A percentile compares a stretch with the other conserved stretches of the same genome.
phyloP scores from a whole-genome alignment of 2,113 vertebrate species.

The Peromyscus polionotus region DNA sequence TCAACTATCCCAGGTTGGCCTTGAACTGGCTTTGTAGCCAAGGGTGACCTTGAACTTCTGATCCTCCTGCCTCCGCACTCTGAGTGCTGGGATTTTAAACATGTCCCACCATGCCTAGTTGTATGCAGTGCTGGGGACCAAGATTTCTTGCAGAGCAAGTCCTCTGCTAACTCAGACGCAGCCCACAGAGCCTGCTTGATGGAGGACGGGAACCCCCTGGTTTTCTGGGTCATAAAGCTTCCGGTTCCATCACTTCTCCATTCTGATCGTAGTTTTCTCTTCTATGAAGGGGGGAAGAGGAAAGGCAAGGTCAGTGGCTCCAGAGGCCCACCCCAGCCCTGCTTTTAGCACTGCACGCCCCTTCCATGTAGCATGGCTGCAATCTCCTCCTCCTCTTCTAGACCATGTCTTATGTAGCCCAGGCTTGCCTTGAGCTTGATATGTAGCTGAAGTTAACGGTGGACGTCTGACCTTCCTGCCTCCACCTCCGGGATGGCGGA shows the following conservation, averaged over 20 bases:
- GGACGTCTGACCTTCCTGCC: not conserved
- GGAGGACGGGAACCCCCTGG: not conserved
- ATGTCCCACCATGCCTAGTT: not conserved
- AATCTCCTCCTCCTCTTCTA: not conserved
- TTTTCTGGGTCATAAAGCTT: not conserved
- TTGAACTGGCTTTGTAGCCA: not conserved
- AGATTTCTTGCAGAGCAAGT: not conserved
- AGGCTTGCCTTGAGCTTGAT: not conserved
- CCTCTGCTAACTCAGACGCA: not conserved
- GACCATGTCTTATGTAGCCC: not conserved
- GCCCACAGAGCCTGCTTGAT: not conserved
- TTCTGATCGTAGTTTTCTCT: not conserved
- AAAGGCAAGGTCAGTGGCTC: not conserved
- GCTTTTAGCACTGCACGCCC: not conserved
- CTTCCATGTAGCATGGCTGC: not conserved
- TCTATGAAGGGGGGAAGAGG: not conserved
- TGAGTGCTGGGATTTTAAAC: not conserved
- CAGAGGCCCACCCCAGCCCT: not conserved
- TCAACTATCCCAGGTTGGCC: not conserved
- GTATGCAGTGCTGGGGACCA: not conserved
- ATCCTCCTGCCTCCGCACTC: not conserved
- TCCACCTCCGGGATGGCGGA: not conserved
- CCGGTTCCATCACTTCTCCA: not conserved
- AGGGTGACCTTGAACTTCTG: not conserved
- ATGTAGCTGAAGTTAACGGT: not conserved